Percentiles rank a stretch among this genome's conserved stretches.
Evolutionary conservation across 2,797 vertebrate genomes (phyloP).

Genomic region (Micromesistius poutassou): DNA sequence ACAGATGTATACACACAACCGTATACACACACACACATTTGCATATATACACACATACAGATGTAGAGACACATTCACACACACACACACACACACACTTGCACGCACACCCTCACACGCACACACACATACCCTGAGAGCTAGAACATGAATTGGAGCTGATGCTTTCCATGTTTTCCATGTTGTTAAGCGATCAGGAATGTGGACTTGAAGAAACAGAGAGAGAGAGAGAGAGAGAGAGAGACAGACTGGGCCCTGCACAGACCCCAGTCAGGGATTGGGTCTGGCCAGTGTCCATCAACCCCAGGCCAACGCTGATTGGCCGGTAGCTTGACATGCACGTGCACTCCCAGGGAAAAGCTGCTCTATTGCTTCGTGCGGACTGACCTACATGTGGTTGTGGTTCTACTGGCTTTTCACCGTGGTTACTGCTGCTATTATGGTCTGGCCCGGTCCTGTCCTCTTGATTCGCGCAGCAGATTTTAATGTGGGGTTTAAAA

Average conservation of each 20-base stretch:
- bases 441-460: not conserved
- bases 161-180: conserved; percentile 47
- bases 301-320: not conserved
- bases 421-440: not conserved
- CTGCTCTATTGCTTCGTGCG: not conserved
- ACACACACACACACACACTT: too few species aligned
- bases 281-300: conserved; percentile 1
- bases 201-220: conserved; percentile 25
- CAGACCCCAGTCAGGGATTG: conserved; percentile 2
- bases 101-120: conserved; percentile 25
- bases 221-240: too few species aligned
- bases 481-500: not conserved
- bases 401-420: conserved; percentile 1
- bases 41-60: conserved; percentile 4
- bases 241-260: conserved; percentile 1
- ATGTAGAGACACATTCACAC: conserved; percentile 3
- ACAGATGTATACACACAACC: too few species aligned
- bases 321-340: conserved; percentile 13
- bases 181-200: conserved; percentile 47
- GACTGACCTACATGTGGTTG: conserved; percentile 1
- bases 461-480: not conserved
- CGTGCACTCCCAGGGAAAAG: not conserved
- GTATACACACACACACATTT: not conserved
- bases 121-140: conserved; percentile 8
- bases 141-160: conserved; percentile 35